Conservation (phyloP, 1,140 invertebrate genomes). For the Drosophila simulans region DNA sequence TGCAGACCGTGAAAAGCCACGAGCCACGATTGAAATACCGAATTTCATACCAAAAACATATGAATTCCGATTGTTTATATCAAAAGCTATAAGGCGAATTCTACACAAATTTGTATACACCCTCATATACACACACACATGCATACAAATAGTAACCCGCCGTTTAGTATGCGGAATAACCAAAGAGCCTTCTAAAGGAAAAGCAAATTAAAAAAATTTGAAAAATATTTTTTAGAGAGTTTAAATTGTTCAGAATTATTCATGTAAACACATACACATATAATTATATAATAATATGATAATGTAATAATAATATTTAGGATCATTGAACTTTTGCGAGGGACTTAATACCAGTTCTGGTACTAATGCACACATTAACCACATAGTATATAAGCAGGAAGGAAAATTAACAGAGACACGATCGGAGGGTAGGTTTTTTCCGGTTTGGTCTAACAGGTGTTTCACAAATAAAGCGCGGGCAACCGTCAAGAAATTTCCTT, state of each 20-base stretch:
- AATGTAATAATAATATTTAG: background rate
- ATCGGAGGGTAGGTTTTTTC: slow-evolving; percentile 54
- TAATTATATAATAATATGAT: background rate
- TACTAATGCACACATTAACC: slow-evolving; percentile 1
- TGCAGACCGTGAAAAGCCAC: slow-evolving; percentile 82
- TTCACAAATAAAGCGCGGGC: slow-evolving; percentile 46
- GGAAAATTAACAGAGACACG: slow-evolving; percentile 16
- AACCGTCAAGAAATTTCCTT: slow-evolving; percentile 38
- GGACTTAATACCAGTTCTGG: background rate
- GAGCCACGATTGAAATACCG: slow-evolving; percentile 83
- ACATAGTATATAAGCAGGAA: slow-evolving; percentile 3
- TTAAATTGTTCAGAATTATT: no score
- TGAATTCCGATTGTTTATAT: slow-evolving; percentile 76
- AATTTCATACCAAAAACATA: slow-evolving; percentile 81
- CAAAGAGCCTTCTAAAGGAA: no score
- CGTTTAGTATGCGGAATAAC: background rate
- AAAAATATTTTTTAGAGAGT: background rate
- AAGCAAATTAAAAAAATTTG: background rate
- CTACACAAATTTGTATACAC: slow-evolving; percentile 4
- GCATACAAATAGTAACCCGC: background rate
- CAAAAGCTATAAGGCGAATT: slow-evolving; percentile 56
- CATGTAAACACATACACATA: no score
- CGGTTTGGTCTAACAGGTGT: slow-evolving; percentile 62
- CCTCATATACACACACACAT: background rate
- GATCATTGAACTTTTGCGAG: slow-evolving; percentile 9